Evolutionary conservation across 2,113 vertebrate genomes (phyloP), one percentile per base, ranked within the genome.

Genomic region (Pollimyrus isidori): DNA sequence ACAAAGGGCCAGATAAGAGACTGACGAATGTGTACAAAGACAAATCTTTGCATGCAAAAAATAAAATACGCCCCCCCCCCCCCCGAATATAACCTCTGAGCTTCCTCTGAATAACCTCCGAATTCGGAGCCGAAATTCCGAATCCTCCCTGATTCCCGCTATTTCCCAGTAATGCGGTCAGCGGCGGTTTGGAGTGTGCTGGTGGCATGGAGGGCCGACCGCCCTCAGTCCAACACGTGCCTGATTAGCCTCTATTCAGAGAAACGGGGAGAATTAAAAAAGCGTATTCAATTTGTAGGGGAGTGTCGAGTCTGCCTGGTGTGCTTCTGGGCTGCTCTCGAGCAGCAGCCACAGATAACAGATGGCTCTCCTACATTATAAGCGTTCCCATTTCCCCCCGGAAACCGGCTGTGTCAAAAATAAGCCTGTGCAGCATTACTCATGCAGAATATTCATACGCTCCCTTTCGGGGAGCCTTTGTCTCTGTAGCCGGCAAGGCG

Each of bases 401-500:
- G 76, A 83, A 84, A 85, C 76, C 13, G 88, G 76, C 80, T 58
- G 52, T 89, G 88, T 89, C 88, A 89, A 85, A 89, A 89, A 89
- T 83, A 89, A 84, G 88, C 80, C 19, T 30, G 53, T 9, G 88
- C 53, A 19, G 45, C 80, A 89, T 89, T 89, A 89, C 88, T 89
- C 88, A 89, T 83, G 52, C 88, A 52, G 88, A 89, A 89, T 89
- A 89, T 89, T 89, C 88, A 89, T 89, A 89, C 46, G 30, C 50
- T 53, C 52, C 50, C 80, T 85, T 89, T 80, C 73, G 19, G 23
- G 52, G 23, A n/a, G 80, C 80, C 23, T 85, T 45, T 89, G 76
- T 85, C 88, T 89, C 30, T 23, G 80, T 52, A 62, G 88, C 88
- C 88, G 83, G 76, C 45, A 62, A 83, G 26, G 26, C 30, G 3